Percentiles rank a stretch among this genome's conserved stretches.
phyloP scores from a whole-genome alignment of 2,797 vertebrate genomes.

The Microctenopoma steveboyesi region DNA sequence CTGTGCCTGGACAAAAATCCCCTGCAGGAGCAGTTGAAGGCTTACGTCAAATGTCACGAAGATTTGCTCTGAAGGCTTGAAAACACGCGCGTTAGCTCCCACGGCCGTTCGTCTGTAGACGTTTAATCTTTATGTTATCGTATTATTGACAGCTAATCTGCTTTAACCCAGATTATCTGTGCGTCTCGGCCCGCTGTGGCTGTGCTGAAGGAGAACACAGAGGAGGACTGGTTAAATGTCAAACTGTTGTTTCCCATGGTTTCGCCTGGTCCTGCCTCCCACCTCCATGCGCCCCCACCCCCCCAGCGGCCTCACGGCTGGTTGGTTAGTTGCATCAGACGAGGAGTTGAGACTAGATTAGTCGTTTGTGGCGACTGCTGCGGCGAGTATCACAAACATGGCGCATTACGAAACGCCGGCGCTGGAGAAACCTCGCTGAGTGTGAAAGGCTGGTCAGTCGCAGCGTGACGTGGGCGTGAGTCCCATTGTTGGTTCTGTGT shows the following conservation, averaged over 20 bases:
- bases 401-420: slow-evolving; percentile 18
- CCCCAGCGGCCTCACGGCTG: background rate
- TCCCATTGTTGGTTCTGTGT: background rate
- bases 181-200: slow-evolving; percentile 48
- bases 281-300: slow-evolving; percentile 39
- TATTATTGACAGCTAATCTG: slow-evolving; percentile 71
- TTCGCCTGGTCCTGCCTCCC: slow-evolving; percentile 22
- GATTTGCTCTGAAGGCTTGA: slow-evolving; percentile 57
- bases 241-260: slow-evolving; percentile 55
- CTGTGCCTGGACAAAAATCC: slow-evolving; percentile 60
- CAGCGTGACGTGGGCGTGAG: too few relatives aligned
- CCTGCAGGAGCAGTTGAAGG: slow-evolving; percentile 56
- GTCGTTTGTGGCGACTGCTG: slow-evolving; percentile 11
- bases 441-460: background rate
- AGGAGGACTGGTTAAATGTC: slow-evolving; percentile 69
- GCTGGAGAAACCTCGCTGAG: too few relatives aligned
- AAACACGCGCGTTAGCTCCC: slow-evolving; percentile 36
- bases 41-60: slow-evolving; percentile 74
- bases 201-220: slow-evolving; percentile 40
- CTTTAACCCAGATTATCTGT: slow-evolving; percentile 75
- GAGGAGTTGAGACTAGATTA: slow-evolving; percentile 10
- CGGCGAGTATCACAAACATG: slow-evolving; percentile 7
- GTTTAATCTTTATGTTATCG: slow-evolving; percentile 63
- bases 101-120: slow-evolving; percentile 38
- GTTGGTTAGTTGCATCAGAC: slow-evolving; percentile 6